These are phyloP conservation scores for Geodia barretti DNA, from an alignment of 37 sponge, comb jelly and placozoan genomes.

Conservation along the genomic window DNA sequence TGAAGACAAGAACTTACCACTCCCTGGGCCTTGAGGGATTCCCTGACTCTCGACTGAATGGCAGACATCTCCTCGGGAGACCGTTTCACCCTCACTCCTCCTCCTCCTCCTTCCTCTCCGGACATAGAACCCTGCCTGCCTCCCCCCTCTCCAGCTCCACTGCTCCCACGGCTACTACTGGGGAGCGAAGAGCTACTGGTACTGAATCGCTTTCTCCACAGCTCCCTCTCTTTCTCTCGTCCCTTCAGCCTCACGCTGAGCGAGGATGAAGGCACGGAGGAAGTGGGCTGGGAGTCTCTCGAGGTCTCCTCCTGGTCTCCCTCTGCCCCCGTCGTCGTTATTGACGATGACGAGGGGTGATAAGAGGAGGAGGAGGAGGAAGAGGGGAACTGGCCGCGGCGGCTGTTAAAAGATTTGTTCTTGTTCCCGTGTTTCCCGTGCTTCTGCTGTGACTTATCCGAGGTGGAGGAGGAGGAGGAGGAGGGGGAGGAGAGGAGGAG, in stretches of 20 bases:
- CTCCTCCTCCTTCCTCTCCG: too few species aligned
- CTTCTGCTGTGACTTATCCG: neutral
- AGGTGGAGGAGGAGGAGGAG: too few species aligned
- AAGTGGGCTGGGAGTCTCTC: too few species aligned
- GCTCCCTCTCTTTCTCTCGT: neutral
- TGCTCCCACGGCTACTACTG: neutral
- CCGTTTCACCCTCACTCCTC: neutral
- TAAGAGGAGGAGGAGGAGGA: neutral
- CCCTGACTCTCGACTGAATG: constrained; percentile 65
- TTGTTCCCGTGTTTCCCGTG: neutral
- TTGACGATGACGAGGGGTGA: too few species aligned
- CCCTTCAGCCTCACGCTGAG: neutral
- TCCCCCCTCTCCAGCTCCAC: neutral
- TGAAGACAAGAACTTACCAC: constrained; percentile 65
- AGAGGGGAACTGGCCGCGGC: neutral
- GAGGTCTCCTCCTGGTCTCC: neutral
- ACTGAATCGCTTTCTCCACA: neutral
- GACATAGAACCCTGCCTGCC: neutral
- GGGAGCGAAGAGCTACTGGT: neutral
- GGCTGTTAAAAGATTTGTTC: too few species aligned
- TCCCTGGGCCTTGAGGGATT: constrained; percentile 67
- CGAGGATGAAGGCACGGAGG: too few species aligned
- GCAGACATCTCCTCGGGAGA: constrained; percentile 46
- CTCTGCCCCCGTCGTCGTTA: neutral
- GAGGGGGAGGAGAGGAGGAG: neutral